Evolutionary conservation across 2,797 vertebrate species (phyloP), one percentile per base, ranked within the genome.

Genomic region (Rhinophrynus dorsalis): DNA sequence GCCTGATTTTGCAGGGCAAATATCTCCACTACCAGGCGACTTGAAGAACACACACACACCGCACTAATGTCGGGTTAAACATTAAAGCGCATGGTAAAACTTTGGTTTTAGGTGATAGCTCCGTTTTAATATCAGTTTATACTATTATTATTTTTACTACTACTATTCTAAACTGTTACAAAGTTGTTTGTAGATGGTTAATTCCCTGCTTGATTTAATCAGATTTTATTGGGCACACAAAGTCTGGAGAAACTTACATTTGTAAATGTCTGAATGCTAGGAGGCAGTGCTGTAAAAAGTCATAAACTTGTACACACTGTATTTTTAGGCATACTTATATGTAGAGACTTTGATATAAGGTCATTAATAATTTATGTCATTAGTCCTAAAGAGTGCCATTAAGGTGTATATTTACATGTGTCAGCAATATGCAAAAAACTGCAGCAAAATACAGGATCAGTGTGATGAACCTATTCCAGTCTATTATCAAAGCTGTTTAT

Each of bases 341-440:
- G 15, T 58, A 68, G 45, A 40, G 20, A 2, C 17, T 55, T 38
- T 26, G 24, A 51, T 44, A 47, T 61, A 50, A 52, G 51, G 51
- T 33, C 56, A 69, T 69, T 61, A 58, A 61, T 68, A 60, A 68
- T 52, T 33, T 54, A 60, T 54, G 35, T 69, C 57, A 61, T 69
- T 69, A 69, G 48, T 33, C 23, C 37, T 69, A 61, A 69, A 62
- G 67, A 44, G 48, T 11, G 29, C 64, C 52, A 67, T 67, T 67
- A 67, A 67, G 40, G 64, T 57, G 64, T 13, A 32, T 24, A 68
- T 61, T 61, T 44, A 69, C 48, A 60, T 69, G 67, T 59, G 55
- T 60, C 67, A 69, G 67, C 67, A 33, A 27, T 61, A 61, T 69
- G 57, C 57, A 54, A 45, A 69, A n/a, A 51, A 35, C 13, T 18